Percentiles rank a stretch among this genome's conserved stretches.
These are phyloP conservation scores for Chloroceryle aenea DNA, from an alignment of 2,113 vertebrate species.

Conservation along the genomic window DNA sequence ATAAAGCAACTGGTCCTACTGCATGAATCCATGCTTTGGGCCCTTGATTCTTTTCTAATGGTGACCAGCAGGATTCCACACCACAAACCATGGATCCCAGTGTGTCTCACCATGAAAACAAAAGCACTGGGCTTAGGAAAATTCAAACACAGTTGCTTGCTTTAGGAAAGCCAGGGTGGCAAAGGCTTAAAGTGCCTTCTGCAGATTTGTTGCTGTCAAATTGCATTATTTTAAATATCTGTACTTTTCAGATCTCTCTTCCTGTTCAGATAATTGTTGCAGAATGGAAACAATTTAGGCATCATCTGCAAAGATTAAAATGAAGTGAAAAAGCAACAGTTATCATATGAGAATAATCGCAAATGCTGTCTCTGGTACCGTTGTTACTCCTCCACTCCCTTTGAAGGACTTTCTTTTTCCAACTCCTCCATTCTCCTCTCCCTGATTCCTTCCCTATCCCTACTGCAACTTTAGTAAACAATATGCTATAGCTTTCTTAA, in stretches of 20 bases:
- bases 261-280: background rate
- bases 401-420: background rate
- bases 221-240: background rate
- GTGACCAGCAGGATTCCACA: background rate
- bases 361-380: background rate
- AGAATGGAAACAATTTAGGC: constrained; percentile 24
- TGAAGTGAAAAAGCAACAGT: constrained; percentile 4
- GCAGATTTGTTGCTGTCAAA: background rate
- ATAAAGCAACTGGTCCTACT: background rate
- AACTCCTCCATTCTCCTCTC: background rate
- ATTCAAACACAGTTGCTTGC: background rate
- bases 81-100: background rate
- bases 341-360: background rate
- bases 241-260: background rate
- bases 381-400: background rate
- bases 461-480: background rate
- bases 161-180: background rate
- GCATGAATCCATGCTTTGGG: constrained; percentile 11
- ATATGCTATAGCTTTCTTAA: background rate
- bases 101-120: background rate
- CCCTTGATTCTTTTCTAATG: background rate
- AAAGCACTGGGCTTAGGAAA: background rate
- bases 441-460: background rate
- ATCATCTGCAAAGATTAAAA: constrained; percentile 18
- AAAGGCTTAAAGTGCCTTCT: background rate